These are phyloP conservation scores for Erpobdella octoculata DNA, from an alignment of 2,888 invertebrate genomes.

Conservation along the genomic window DNA sequence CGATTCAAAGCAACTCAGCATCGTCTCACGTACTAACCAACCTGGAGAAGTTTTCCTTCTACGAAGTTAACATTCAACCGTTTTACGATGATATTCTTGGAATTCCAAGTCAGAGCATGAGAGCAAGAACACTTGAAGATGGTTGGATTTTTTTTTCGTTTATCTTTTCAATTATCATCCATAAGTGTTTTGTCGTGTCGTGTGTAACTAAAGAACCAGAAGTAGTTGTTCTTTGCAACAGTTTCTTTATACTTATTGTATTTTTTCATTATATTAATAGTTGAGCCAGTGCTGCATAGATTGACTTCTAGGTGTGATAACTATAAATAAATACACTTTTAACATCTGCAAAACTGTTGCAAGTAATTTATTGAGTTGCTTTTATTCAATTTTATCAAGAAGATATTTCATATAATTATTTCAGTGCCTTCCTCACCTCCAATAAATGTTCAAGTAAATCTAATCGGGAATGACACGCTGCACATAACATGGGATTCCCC, in stretches of 20 bases:
- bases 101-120: constrained; percentile 75
- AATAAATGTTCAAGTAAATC: constrained; percentile 69
- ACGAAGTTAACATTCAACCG: constrained; percentile 84
- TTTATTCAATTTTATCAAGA: background rate
- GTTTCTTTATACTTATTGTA: background rate
- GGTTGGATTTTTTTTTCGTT: constrained; percentile 43
- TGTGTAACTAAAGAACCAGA: no score
- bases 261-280: no score
- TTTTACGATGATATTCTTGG: constrained; percentile 81
- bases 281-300: no score
- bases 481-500: constrained; percentile 79
- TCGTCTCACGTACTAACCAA: constrained; percentile 57
- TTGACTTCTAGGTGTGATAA: no score
- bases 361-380: no score
- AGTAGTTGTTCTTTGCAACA: background rate
- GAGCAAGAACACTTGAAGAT: constrained; percentile 75
- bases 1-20: constrained; percentile 52
- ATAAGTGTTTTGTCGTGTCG: background rate
- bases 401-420: background rate
- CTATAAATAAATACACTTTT: no score
- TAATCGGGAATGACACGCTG: constrained; percentile 72
- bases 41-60: constrained; percentile 73
- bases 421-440: constrained; percentile 71
- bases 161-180: background rate
- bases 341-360: no score